Conservation (phyloP, 2,113 vertebrate genomes). For the Gymnocephalus cernua region DNA sequence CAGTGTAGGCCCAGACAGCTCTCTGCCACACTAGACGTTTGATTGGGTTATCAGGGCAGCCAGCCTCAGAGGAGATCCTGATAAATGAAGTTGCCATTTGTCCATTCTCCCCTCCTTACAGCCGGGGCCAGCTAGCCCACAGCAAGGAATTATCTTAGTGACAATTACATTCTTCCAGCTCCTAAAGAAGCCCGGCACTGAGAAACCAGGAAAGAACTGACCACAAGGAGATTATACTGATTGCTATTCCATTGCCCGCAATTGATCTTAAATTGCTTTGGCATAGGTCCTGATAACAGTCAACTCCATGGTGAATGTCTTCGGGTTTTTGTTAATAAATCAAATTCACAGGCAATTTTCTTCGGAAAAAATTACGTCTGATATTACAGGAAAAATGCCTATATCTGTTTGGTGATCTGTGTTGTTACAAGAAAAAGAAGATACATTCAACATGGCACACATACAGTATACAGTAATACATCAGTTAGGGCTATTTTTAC, state of each 20-base stretch:
- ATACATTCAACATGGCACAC: not conserved
- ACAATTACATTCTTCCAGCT: slow-evolving; percentile 60
- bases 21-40: slow-evolving; percentile 62
- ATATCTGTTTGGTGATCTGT: not conserved
- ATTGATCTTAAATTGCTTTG: slow-evolving; percentile 71
- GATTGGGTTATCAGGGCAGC: slow-evolving; percentile 71
- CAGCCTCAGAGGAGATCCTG: slow-evolving; percentile 53
- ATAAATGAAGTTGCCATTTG: slow-evolving; percentile 73
- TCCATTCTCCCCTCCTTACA: slow-evolving; percentile 53
- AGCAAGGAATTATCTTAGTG: slow-evolving; percentile 64
- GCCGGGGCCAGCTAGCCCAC: slow-evolving; percentile 21
- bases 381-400: not conserved
- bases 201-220: slow-evolving; percentile 56
- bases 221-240: slow-evolving; percentile 69
- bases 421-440: not conserved
- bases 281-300: slow-evolving; percentile 29
- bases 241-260: slow-evolving; percentile 63
- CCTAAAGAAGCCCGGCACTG: slow-evolving; percentile 55
- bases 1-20: slow-evolving; percentile 55
- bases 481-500: not conserved
- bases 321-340: slow-evolving; percentile 45
- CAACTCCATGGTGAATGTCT: slow-evolving; percentile 5
- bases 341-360: slow-evolving; percentile 23
- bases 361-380: slow-evolving; percentile 12
- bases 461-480: not conserved